Conservation (phyloP, 2,888 invertebrate genomes). For the Sarcophaga variegata region DNA sequence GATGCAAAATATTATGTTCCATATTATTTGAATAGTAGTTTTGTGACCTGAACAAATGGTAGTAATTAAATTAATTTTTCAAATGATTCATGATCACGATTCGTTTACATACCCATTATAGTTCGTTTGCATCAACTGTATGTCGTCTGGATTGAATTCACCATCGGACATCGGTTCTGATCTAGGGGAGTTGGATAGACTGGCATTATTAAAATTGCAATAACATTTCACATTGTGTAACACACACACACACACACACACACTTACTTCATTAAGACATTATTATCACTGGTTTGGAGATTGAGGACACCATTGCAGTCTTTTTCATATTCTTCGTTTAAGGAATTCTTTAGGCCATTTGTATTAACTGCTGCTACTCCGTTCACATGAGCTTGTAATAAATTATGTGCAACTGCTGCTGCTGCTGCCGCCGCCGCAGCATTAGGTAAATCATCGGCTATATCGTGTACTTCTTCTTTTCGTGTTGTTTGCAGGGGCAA, state of each 20-base stretch:
- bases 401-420: conserved; percentile 54
- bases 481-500: conserved; percentile 69
- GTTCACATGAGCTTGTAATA: conserved; percentile 62
- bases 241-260: too few relatives aligned
- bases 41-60: conserved; percentile 74
- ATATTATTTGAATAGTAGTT: conserved; percentile 79
- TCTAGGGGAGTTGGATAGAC: conserved; percentile 70
- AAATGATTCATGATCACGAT: too few relatives aligned
- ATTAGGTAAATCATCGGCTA: conserved; percentile 46
- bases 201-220: conserved; percentile 56
- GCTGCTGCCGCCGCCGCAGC: conserved; percentile 20
- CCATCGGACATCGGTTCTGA: conserved; percentile 80
- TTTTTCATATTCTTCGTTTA: conserved; percentile 75
- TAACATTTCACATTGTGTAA: conserved; percentile 11
- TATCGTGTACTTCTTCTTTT: conserved; percentile 48
- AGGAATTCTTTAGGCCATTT: conserved; percentile 68
- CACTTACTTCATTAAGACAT: conserved; percentile 79
- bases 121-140: conserved; percentile 80
- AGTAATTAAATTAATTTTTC: too few relatives aligned
- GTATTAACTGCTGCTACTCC: conserved; percentile 41
- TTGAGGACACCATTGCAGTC: conserved; percentile 78
- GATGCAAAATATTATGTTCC: conserved; percentile 80
- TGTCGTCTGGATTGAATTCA: conserved; percentile 81
- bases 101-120: conserved; percentile 77
- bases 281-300: conserved; percentile 77